Conservation (phyloP, 1,140 invertebrate genomes). For the Heliothis virescens region DNA sequence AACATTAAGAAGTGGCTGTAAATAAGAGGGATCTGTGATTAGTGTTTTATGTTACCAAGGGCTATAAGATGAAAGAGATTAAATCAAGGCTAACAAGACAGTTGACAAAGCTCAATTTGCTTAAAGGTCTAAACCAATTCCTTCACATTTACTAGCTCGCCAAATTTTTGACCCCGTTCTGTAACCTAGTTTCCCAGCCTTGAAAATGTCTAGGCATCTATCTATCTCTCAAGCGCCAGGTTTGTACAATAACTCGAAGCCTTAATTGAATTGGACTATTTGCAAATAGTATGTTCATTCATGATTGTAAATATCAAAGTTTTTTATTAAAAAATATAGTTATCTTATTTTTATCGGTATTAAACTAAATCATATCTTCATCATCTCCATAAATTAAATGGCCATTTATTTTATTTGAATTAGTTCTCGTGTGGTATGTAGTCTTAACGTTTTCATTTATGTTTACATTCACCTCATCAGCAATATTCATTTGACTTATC, state of each 20-base stretch:
- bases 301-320: no score
- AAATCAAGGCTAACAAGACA: conserved; percentile 4
- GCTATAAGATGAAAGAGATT: conserved; percentile 8
- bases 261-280: conserved; percentile 27
- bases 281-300: not conserved
- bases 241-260: conserved; percentile 18
- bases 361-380: no score
- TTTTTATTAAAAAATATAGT: no score
- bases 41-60: not conserved
- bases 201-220: conserved; percentile 28
- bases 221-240: conserved; percentile 17
- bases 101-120: conserved; percentile 5
- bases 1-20: not conserved
- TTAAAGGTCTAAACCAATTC: not conserved
- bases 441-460: no score
- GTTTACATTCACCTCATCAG: no score
- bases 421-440: no score
- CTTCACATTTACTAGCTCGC: conserved; percentile 27
- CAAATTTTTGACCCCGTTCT: conserved; percentile 42
- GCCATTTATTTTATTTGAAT: no score
- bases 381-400: no score
- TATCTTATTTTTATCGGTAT: no score
- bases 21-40: not conserved
- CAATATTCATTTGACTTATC: no score
- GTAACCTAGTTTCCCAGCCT: conserved; percentile 43